phyloP scores from a whole-genome alignment of 2,888 invertebrate species.

The Flexamia atlantica region DNA sequence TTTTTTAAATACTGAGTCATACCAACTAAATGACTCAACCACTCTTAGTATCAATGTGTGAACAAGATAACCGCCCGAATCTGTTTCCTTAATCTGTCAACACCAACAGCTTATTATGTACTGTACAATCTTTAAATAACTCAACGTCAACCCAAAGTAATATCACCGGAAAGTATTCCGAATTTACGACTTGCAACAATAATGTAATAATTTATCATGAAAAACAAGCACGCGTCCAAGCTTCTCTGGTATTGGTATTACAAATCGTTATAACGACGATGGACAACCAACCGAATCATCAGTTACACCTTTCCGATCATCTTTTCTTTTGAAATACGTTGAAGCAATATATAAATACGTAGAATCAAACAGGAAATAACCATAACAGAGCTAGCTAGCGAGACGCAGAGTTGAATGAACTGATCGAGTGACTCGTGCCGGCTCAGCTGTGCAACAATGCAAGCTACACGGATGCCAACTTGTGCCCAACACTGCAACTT shows the following conservation, averaged over 20 bases:
- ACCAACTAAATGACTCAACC: not conserved
- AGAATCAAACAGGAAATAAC: constrained; percentile 17
- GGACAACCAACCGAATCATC: too few species aligned
- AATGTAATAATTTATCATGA: too few species aligned
- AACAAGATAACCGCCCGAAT: not conserved
- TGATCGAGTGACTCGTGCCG: constrained; percentile 29
- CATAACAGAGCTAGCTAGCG: constrained; percentile 5
- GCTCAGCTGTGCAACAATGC: constrained; percentile 46
- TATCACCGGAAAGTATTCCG: not conserved
- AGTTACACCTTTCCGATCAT: too few species aligned
- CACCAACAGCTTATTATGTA: constrained; percentile 8
- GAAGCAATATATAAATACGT: not conserved
- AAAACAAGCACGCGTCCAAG: too few species aligned
- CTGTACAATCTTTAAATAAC: not conserved
- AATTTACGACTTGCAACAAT: too few species aligned
- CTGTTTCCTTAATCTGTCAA: not conserved
- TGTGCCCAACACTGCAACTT: not conserved
- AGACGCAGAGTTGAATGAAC: constrained; percentile 23
- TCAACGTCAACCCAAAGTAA: not conserved
- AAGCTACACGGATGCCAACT: constrained; percentile 21
- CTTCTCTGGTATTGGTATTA: too few species aligned
- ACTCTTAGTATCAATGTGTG: not conserved
- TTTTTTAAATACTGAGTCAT: constrained; percentile 1
- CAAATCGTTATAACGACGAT: too few species aligned
- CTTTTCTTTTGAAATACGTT: too few species aligned